phyloP scores from a whole-genome alignment of 2,888 invertebrate genomes.

The Drosophila quinaria region DNA sequence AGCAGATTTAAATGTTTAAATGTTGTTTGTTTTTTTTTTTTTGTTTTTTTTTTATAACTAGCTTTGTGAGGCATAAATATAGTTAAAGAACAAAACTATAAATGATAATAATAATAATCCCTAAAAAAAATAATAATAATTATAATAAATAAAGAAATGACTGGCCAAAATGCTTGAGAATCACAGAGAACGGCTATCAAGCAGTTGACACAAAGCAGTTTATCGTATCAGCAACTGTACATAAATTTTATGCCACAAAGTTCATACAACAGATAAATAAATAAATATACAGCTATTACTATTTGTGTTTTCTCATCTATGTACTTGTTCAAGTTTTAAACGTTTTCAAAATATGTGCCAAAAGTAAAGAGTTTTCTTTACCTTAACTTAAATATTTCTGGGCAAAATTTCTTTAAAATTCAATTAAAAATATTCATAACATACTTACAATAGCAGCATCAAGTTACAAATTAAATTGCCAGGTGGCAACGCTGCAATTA shows the following conservation, averaged over 20 bases:
- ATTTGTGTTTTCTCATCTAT: conserved; percentile 7
- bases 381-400: too few relatives aligned
- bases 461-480: neutral
- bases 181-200: conserved; percentile 20
- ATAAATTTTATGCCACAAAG: conserved; percentile 33
- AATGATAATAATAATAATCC: neutral
- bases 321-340: neutral
- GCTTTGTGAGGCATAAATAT: conserved; percentile 29
- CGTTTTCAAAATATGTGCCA: neutral
- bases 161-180: conserved; percentile 21
- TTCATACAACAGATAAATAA: conserved; percentile 6
- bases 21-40: conserved; percentile 25
- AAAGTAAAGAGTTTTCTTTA: too few relatives aligned
- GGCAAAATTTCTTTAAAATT: too few relatives aligned
- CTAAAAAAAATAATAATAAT: neutral
- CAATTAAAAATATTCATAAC: too few relatives aligned
- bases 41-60: conserved; percentile 31
- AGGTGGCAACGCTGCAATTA: neutral
- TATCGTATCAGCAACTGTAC: conserved; percentile 37
- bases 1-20: conserved; percentile 42
- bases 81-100: conserved; percentile 4
- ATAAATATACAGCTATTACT: conserved; percentile 5
- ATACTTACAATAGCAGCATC: neutral
- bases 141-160: conserved; percentile 6
- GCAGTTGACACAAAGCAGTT: conserved; percentile 31